These are phyloP conservation scores for Cisticola juncidis DNA, from an alignment of 2,113 vertebrate species.

Conservation along the genomic window DNA sequence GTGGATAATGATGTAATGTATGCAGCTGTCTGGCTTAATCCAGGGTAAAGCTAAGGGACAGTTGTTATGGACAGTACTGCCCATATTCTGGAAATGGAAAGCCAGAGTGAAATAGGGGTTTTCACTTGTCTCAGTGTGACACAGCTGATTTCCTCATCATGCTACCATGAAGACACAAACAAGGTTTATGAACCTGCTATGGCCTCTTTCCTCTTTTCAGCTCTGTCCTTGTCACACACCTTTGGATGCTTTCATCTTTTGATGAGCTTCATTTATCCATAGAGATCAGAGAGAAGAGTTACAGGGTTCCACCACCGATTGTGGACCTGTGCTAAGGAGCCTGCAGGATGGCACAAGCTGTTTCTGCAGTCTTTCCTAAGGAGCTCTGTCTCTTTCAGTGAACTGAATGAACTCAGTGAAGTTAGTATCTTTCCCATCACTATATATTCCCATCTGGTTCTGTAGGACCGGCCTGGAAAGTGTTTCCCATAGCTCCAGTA, in stretches of 20 bases:
- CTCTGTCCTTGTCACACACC: neutral
- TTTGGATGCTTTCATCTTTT: neutral
- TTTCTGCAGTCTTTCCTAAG: neutral
- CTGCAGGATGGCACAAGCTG: neutral
- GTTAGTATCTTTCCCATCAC: neutral
- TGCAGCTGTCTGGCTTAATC: constrained; percentile 40
- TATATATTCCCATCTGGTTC: neutral
- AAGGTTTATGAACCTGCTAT: neutral
- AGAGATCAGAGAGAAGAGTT: neutral
- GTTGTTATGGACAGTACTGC: neutral
- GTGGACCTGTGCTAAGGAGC: neutral
- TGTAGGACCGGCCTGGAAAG: neutral
- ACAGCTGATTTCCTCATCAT: neutral
- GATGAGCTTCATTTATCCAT: neutral
- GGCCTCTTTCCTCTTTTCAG: neutral
- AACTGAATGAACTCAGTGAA: neutral
- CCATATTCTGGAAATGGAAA: neutral
- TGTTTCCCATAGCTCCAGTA: neutral
- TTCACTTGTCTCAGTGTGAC: neutral
- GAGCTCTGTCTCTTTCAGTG: neutral
- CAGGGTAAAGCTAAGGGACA: neutral
- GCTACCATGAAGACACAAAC: neutral
- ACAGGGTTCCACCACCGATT: neutral
- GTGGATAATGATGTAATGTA: constrained; percentile 40
- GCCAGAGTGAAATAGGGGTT: neutral